Evolutionary conservation across 2,797 vertebrate species (phyloP).

Genomic region (Pelochelys cantorii): DNA sequence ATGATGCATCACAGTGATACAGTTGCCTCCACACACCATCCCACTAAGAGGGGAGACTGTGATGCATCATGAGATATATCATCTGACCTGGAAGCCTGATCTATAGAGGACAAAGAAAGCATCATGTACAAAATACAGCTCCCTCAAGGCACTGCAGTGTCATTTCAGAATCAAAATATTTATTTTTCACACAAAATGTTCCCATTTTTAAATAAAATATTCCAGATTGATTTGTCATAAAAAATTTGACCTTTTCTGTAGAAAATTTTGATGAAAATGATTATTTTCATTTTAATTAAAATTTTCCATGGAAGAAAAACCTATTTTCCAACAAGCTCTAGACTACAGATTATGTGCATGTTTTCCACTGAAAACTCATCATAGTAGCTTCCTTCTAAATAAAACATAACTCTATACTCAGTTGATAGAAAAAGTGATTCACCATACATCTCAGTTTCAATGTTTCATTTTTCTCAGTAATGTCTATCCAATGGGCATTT

Average conservation of each 20-base stretch:
- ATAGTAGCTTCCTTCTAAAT: slow-evolving; percentile 63
- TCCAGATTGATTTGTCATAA: slow-evolving; percentile 11
- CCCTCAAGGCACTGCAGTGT: neutral
- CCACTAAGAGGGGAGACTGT: neutral
- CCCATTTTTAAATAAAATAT: neutral
- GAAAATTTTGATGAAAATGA: neutral
- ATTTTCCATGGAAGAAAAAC: slow-evolving; percentile 2
- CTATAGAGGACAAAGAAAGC: neutral
- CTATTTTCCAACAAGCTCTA: neutral
- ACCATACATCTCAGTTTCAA: slow-evolving; percentile 58
- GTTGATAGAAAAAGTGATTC: slow-evolving; percentile 44
- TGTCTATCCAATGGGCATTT: slow-evolving; percentile 54
- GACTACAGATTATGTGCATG: neutral
- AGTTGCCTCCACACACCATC: neutral
- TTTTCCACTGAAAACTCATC: slow-evolving; percentile 55
- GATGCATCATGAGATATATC: neutral
- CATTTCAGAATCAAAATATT: neutral
- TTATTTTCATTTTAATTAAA: neutral
- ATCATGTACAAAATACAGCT: neutral
- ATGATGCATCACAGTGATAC: neutral
- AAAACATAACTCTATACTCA: slow-evolving; percentile 52
- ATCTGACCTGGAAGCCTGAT: neutral
- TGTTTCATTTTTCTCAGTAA: slow-evolving; percentile 66
- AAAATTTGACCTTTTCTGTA: slow-evolving; percentile 13
- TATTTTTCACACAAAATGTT: slow-evolving; percentile 27